These are phyloP conservation scores for Montipora sp. DNA, from an alignment of 64 coral and sea anemone species.

Conservation along the genomic window DNA sequence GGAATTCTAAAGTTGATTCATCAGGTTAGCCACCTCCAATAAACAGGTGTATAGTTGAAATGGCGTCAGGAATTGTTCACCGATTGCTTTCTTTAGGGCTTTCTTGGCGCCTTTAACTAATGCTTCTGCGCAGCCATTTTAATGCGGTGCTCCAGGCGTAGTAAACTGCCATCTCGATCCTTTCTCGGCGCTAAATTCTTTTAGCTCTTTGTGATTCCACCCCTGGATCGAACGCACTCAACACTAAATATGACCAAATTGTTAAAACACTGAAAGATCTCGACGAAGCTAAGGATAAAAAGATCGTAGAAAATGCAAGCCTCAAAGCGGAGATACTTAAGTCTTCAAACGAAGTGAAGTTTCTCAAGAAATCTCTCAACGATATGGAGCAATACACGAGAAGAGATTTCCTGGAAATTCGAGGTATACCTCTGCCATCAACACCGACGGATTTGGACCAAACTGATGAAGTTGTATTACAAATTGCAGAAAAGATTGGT, in stretches of 20 bases:
- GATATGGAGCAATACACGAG: neutral
- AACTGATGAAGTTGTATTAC: neutral
- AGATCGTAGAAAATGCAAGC: neutral
- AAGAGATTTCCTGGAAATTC: neutral
- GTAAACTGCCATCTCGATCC: constrained; percentile 55
- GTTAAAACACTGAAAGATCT: neutral
- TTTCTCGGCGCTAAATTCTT: constrained; percentile 34
- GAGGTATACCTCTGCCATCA: too few relatives aligned
- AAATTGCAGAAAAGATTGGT: neutral
- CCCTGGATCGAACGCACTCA: constrained; percentile 27
- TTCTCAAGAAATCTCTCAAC: neutral
- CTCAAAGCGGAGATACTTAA: neutral
- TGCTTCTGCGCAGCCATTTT: constrained; percentile 69
- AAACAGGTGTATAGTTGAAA: constrained; percentile 56
- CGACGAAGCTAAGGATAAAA: neutral
- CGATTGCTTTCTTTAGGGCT: constrained; percentile 73
- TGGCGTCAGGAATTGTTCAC: neutral
- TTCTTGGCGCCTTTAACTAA: constrained; percentile 63
- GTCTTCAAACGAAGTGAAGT: too few relatives aligned
- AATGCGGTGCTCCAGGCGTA: constrained; percentile 62
- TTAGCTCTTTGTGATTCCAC: constrained; percentile 24
- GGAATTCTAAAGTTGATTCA: constrained; percentile 25
- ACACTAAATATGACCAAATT: too few relatives aligned
- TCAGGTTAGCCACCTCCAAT: constrained; percentile 41
- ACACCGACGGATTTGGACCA: too few relatives aligned